A percentile compares a stretch with the other conserved stretches of the same genome.
These are phyloP conservation scores for Dasypolia templi DNA, from an alignment of 2,888 invertebrate species.

Conservation along the genomic window DNA sequence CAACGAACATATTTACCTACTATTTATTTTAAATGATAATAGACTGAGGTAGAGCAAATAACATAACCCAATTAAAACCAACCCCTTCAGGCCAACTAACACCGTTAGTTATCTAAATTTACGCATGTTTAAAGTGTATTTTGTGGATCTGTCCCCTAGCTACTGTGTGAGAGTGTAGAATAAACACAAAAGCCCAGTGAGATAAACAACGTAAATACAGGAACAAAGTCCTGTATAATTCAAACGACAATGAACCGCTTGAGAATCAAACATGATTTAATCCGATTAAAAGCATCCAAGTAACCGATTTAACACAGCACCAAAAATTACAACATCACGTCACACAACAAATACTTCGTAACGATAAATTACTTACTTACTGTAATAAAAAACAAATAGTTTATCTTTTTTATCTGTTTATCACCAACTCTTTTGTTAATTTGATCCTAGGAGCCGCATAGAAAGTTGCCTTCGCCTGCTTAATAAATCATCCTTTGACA, in stretches of 20 bases:
- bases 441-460: constrained; percentile 17
- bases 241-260: constrained; percentile 43
- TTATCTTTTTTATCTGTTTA: constrained; percentile 14
- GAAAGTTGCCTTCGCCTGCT: constrained; percentile 20
- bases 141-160: constrained; percentile 28
- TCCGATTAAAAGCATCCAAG: constrained; percentile 46
- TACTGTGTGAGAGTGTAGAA: not conserved
- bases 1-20: not conserved
- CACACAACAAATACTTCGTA: too few species aligned
- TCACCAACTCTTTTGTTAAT: constrained; percentile 29
- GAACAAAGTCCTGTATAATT: constrained; percentile 34
- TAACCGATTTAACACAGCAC: constrained; percentile 4
- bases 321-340: too few species aligned
- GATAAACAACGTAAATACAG: constrained; percentile 21
- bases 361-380: too few species aligned
- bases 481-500: constrained; percentile 15
- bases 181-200: constrained; percentile 36
- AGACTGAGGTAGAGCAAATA: not conserved
- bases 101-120: constrained; percentile 19
- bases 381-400: constrained; percentile 29
- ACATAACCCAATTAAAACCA: constrained; percentile 20
- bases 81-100: constrained; percentile 24
- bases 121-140: constrained; percentile 25
- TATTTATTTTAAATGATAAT: constrained; percentile 2
- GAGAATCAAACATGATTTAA: constrained; percentile 48